These are phyloP conservation scores for Phalloptychus januarius DNA, from an alignment of 2,797 vertebrate species.

Conservation along the genomic window DNA sequence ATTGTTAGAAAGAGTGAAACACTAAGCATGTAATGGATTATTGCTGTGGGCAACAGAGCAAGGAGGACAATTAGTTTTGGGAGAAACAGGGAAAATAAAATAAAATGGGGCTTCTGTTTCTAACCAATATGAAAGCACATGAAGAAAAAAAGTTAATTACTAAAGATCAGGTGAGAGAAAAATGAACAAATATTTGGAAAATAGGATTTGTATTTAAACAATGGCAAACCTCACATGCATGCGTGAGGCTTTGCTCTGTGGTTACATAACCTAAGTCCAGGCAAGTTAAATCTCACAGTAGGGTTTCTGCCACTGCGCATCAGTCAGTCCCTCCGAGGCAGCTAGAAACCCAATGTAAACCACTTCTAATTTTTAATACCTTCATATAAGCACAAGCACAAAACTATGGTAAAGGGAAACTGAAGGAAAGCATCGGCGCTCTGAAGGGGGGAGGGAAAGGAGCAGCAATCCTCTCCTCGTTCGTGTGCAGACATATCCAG, in stretches of 20 bases:
- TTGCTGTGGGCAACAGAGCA: slow-evolving; percentile 66
- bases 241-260: slow-evolving; percentile 28
- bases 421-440: slow-evolving; percentile 9
- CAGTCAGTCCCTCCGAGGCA: slow-evolving; percentile 35
- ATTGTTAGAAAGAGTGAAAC: slow-evolving; percentile 34
- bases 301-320: slow-evolving; percentile 46
- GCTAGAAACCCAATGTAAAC: slow-evolving; percentile 21
- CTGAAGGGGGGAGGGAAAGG: no score
- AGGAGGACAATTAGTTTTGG: slow-evolving; percentile 72
- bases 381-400: slow-evolving; percentile 13
- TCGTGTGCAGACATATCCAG: background rate
- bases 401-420: slow-evolving; percentile 10
- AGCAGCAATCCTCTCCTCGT: slow-evolving; percentile 12
- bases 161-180: slow-evolving; percentile 30
- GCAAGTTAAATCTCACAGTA: slow-evolving; percentile 60
- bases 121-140: slow-evolving; percentile 27
- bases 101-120: slow-evolving; percentile 35
- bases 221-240: slow-evolving; percentile 36
- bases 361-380: slow-evolving; percentile 18
- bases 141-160: slow-evolving; percentile 39
- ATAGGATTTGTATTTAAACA: slow-evolving; percentile 29
- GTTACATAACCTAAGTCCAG: slow-evolving; percentile 70
- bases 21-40: slow-evolving; percentile 67
- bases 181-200: slow-evolving; percentile 10
- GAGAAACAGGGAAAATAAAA: slow-evolving; percentile 38